A percentile compares a stretch with the other conserved stretches of the same genome.
Evolutionary conservation across 2,797 vertebrate genomes (phyloP).

Genomic region (Acipenser oxyrinchus): DNA sequence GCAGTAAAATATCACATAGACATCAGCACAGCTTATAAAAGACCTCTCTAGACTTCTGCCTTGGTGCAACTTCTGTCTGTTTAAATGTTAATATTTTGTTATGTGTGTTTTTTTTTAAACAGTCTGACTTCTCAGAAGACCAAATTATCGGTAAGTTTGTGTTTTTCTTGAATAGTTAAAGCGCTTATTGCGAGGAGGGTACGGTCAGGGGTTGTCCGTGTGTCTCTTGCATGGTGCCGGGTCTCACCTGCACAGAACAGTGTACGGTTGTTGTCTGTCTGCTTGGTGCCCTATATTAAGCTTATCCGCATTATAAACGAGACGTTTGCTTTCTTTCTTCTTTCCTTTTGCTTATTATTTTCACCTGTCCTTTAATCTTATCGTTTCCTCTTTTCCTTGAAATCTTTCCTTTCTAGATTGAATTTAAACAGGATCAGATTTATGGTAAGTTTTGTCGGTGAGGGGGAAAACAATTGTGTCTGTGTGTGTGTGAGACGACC

Average conservation of each 20-base stretch:
- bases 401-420: constrained; percentile 69
- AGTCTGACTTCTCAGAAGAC: constrained; percentile 70
- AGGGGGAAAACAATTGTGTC: neutral
- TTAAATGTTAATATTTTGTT: neutral
- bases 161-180: neutral
- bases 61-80: too few relatives aligned
- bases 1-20: neutral
- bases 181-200: constrained; percentile 12
- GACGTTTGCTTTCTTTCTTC: constrained; percentile 8
- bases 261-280: too few relatives aligned
- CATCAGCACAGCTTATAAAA: neutral
- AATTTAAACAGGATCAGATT: constrained; percentile 82
- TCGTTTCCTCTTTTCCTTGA: constrained; percentile 49
- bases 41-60: neutral
- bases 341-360: constrained; percentile 8
- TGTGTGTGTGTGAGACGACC: too few relatives aligned
- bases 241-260: too few relatives aligned
- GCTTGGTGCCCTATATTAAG: too few relatives aligned
- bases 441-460: constrained; percentile 68
- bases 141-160: constrained; percentile 61
- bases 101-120: constrained; percentile 47
- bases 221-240: too few relatives aligned
- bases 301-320: neutral
- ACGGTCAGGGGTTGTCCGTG: too few relatives aligned
- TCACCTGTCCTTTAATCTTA: constrained; percentile 17